phyloP scores from a whole-genome alignment of 2,888 invertebrate genomes.

The Cremastinae sp. region DNA sequence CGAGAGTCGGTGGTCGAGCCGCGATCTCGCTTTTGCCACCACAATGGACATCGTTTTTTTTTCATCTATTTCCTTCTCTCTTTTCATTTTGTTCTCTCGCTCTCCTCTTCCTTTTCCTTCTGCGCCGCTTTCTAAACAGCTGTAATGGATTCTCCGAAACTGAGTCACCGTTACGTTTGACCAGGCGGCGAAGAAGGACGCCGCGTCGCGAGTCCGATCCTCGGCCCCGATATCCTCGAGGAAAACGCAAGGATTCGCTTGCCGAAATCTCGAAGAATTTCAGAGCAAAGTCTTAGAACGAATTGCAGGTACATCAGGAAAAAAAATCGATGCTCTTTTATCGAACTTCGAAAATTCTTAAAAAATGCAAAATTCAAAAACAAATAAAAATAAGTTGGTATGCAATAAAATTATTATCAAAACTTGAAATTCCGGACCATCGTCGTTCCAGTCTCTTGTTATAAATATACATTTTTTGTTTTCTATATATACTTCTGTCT shows the following conservation, averaged over 20 bases:
- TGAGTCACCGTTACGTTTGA: slow-evolving; percentile 64
- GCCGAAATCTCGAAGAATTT: too few relatives aligned
- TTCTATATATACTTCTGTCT: background rate
- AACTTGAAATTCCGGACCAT: too few relatives aligned
- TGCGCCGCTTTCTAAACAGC: slow-evolving; percentile 63
- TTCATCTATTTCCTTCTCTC: slow-evolving; percentile 15
- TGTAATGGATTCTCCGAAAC: slow-evolving; percentile 67
- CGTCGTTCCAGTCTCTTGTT: too few relatives aligned
- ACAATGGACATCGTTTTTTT: slow-evolving; percentile 48
- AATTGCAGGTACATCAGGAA: background rate
- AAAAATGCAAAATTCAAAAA: too few relatives aligned
- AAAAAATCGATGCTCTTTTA: slow-evolving; percentile 36
- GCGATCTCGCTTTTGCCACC: slow-evolving; percentile 51
- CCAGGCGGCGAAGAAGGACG: slow-evolving; percentile 36
- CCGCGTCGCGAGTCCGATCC: background rate
- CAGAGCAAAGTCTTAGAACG: slow-evolving; percentile 5
- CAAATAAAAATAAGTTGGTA: too few relatives aligned
- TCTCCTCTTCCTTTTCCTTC: slow-evolving; percentile 44
- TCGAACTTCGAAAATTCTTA: slow-evolving; percentile 1
- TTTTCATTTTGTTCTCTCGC: slow-evolving; percentile 14
- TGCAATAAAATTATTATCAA: too few relatives aligned
- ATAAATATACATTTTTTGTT: too few relatives aligned
- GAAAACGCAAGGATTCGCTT: background rate
- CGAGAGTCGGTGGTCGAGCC: slow-evolving; percentile 39
- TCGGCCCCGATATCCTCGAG: background rate